Evolutionary conservation across 1,140 invertebrate species (phyloP).

Genomic region (Andrena cerasifolii): DNA sequence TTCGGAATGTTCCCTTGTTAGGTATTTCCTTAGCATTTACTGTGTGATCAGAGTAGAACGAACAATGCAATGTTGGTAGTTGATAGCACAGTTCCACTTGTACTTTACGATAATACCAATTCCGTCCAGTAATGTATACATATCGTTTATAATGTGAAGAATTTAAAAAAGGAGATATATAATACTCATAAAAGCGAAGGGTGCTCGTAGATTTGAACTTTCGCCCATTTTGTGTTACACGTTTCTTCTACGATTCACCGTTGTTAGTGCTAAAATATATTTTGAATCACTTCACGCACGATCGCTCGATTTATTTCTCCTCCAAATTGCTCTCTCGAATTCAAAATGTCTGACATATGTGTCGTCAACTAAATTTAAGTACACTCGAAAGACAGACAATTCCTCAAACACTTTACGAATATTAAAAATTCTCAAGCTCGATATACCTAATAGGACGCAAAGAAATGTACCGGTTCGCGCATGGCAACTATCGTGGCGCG

Average conservation of each 20-base stretch:
- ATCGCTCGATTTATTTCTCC: neutral
- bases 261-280: slow-evolving; percentile 12
- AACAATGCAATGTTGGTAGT: too few species aligned
- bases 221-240: neutral
- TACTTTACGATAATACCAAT: too few species aligned
- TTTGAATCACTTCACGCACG: neutral
- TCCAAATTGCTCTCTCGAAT: too few species aligned
- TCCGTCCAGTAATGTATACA: slow-evolving; percentile 13
- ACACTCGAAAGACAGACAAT: too few species aligned
- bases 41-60: neutral
- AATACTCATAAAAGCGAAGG: neutral
- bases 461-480: neutral
- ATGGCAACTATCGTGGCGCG: slow-evolving; percentile 13
- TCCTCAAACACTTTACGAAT: neutral
- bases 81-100: too few species aligned
- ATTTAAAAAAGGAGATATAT: neutral
- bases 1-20: too few species aligned
- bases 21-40: neutral
- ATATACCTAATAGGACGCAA: neutral
- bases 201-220: neutral
- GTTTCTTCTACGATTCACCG: neutral
- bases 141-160: neutral
- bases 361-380: too few species aligned
- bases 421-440: slow-evolving; percentile 3
- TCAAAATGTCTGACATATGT: too few species aligned